A percentile compares a stretch with the other conserved stretches of the same genome.
These are phyloP conservation scores for Corella eumyota DNA, from an alignment of 23 tunicate species.

Conservation along the genomic window DNA sequence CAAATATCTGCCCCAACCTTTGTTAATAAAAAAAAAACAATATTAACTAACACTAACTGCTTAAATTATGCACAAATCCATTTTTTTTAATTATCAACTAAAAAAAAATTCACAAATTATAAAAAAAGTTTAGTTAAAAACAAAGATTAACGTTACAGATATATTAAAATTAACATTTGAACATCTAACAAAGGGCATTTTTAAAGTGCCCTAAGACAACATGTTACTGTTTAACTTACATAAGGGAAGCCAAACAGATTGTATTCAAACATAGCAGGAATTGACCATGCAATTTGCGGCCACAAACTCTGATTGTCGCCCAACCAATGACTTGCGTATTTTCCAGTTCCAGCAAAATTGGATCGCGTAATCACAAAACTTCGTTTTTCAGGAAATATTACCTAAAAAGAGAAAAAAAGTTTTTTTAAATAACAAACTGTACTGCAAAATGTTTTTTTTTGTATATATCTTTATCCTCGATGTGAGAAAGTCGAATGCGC, in stretches of 20 bases:
- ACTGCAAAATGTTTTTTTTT: too few relatives aligned
- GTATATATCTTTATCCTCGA: too few relatives aligned
- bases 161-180: too few relatives aligned
- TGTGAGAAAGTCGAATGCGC: too few relatives aligned
- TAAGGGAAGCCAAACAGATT: slow-evolving; percentile 91
- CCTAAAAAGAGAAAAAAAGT: slow-evolving; percentile 13
- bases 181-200: too few relatives aligned
- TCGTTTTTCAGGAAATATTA: slow-evolving; percentile 57
- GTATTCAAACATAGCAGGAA: slow-evolving; percentile 82
- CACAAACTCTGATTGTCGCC: slow-evolving; percentile 95
- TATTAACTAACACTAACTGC: neutral
- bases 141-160: too few relatives aligned
- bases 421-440: neutral
- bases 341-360: slow-evolving; percentile 88
- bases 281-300: slow-evolving; percentile 74
- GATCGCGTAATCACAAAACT: slow-evolving; percentile 82
- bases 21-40: neutral
- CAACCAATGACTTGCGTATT: slow-evolving; percentile 81
- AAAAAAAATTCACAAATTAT: too few relatives aligned
- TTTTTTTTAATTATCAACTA: too few relatives aligned
- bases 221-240: too few relatives aligned
- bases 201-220: too few relatives aligned
- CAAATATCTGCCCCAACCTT: slow-evolving; percentile 95
- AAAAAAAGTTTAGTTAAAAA: too few relatives aligned
- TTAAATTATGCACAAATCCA: neutral